Percentiles rank a stretch among this genome's conserved stretches.
phyloP scores from a whole-genome alignment of 2,797 vertebrate genomes.

The Semotilus atromaculatus region DNA sequence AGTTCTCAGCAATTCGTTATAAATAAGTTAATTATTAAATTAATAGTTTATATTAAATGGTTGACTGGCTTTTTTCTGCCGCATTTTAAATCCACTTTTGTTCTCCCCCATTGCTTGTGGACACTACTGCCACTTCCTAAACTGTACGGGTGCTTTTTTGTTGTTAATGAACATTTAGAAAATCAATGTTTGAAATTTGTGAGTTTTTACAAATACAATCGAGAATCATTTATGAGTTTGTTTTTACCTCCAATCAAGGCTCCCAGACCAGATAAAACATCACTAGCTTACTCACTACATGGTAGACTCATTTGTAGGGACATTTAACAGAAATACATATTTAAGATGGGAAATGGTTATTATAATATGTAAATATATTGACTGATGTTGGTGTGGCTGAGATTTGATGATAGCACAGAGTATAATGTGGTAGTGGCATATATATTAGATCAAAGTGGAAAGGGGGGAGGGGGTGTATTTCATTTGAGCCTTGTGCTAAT shows the following conservation, averaged over 20 bases:
- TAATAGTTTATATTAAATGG: neutral
- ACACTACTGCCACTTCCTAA: neutral
- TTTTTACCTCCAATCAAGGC: too few species aligned
- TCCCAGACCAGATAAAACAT: neutral
- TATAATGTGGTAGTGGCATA: neutral
- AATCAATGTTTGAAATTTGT: too few species aligned
- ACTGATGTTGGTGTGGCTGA: neutral
- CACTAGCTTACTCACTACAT: neutral
- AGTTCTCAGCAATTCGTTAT: neutral
- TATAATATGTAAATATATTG: neutral
- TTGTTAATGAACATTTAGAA: too few species aligned
- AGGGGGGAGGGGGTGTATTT: neutral
- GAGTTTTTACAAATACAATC: too few species aligned
- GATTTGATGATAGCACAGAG: neutral
- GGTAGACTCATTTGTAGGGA: neutral
- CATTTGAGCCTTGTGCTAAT: conserved; percentile 27
- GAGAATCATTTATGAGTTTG: too few species aligned
- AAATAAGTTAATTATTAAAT: neutral
- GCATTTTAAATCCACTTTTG: neutral
- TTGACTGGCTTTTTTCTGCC: neutral
- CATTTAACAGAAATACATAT: neutral
- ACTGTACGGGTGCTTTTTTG: too few species aligned
- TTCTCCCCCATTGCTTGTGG: neutral
- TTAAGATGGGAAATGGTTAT: neutral
- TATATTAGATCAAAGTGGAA: conserved; percentile 24